Base-by-base conservation (phyloP, 2,797 vertebrate species). In the Rhynchotus rufescens region DNA sequence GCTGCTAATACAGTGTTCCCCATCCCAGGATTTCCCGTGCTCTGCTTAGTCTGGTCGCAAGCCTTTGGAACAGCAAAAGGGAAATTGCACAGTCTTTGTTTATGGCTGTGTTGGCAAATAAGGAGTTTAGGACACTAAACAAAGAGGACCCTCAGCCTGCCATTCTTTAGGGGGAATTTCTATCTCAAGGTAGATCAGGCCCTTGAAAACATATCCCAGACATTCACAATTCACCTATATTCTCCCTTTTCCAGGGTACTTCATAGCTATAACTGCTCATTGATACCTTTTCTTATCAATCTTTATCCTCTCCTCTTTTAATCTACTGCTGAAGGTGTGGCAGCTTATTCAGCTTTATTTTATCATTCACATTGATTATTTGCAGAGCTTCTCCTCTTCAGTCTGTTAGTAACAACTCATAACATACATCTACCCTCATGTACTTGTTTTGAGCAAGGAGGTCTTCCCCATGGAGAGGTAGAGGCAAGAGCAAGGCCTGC, bases 401-500 rank as follows among this genome's bases (percentile, higher is more conserved):
- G 25, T 54, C 34, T 38, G 20, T 30, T 59, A 62, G 38, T 20
- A 1, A 12, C 22, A 19, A 26, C 12, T 22, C 51, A 3, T 14
- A 34, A 57, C 3, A 11, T 36, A 17, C 10, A 5, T 57, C 32
- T 11, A 2, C 36, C 54, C 69, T 44, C 38, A 0, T 80, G 62
- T 26, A 8, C 23, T 25, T 7, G 4, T 10, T 36, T 6, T 7
- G 54, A 56, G 9, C 64, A 60, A 61, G 59, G 28, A n/a, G 56
- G 67, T 7, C 17, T 51, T 36, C 36, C 10, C 9, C 22, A 3
- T 10, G 3, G 47, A 42, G 17, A 23, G 38, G 21, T 17, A 32
- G 32, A 30, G 10, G 1, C 28, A 5, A 13, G 1, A 26, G 23
- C 5, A 8, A 6, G 5, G 16, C 36, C 57, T 26, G 16, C 10